phyloP scores from a whole-genome alignment of 1,140 invertebrate species.

The Metopolophium dirhodum region DNA sequence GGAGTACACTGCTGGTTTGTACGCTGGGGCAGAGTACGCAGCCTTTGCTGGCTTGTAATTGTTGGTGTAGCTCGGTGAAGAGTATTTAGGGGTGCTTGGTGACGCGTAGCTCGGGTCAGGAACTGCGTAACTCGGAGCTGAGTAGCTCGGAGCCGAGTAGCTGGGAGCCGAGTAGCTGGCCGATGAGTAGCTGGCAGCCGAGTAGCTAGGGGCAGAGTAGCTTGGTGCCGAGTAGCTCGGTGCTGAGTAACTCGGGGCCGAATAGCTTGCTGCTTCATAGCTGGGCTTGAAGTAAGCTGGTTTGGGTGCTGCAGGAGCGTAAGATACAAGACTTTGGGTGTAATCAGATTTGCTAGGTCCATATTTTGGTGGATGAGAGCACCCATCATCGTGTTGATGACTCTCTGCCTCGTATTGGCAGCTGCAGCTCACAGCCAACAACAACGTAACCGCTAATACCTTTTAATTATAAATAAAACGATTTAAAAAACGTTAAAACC shows the following conservation, averaged over 20 bases:
- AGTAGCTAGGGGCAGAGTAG: not conserved
- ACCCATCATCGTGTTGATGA: conserved; percentile 44
- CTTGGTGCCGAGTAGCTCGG: conserved; percentile 13
- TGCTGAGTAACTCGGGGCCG: not conserved
- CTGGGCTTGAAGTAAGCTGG: conserved; percentile 43
- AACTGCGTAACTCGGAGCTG: conserved; percentile 31
- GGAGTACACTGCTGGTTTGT: conserved; percentile 33
- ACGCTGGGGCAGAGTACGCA: conserved; percentile 12
- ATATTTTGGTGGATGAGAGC: conserved; percentile 44
- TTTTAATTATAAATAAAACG: not conserved
- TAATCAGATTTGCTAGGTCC: conserved; percentile 46
- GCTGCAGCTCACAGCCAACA: conserved; percentile 35
- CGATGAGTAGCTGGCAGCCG: not conserved
- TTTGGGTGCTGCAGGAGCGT: not conserved
- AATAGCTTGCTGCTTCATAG: conserved; percentile 31
- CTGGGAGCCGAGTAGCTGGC: not conserved
- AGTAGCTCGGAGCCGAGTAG: conserved; percentile 20
- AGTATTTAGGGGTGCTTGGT: conserved; percentile 30
- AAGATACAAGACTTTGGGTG: not conserved
- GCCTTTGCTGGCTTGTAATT: not conserved
- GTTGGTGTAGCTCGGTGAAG: not conserved
- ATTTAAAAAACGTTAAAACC: not conserved
- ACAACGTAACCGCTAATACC: conserved; percentile 48
- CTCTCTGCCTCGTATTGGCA: conserved; percentile 35
- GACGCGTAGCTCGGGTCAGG: conserved; percentile 35